These are phyloP conservation scores for Rafetus swinhoei DNA, from an alignment of 2,113 vertebrate species.

Conservation along the genomic window DNA sequence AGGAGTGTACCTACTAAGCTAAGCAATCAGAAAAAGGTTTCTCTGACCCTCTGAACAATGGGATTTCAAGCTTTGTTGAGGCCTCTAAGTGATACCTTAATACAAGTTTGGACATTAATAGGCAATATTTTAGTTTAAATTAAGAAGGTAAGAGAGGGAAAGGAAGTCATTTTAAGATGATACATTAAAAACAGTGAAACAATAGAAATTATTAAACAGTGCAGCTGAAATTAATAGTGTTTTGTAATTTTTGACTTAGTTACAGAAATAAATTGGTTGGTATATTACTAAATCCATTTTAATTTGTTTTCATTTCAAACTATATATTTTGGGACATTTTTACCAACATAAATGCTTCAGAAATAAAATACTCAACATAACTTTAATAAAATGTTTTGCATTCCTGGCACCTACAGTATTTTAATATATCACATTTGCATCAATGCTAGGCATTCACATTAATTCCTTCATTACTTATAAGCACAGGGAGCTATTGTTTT, in stretches of 20 bases:
- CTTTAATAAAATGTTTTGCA: neutral
- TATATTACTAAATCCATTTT: neutral
- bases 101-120: neutral
- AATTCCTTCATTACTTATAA: neutral
- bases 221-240: constrained; percentile 18
- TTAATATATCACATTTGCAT: neutral
- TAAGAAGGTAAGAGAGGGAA: neutral
- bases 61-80: no score
- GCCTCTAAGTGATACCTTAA: neutral
- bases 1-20: no score
- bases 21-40: no score
- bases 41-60: neutral
- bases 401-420: neutral
- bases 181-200: constrained; percentile 9
- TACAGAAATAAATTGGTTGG: neutral
- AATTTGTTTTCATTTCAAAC: neutral
- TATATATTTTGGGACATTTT: neutral
- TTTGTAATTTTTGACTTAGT: neutral
- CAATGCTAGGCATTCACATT: neutral
- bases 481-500: neutral
- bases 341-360: accelerated
- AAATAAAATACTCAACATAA: neutral
- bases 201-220: neutral
- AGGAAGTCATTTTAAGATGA: neutral
- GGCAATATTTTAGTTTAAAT: neutral